phyloP scores from a whole-genome alignment of 2,113 vertebrate species.

The Oxyura jamaicensis region DNA sequence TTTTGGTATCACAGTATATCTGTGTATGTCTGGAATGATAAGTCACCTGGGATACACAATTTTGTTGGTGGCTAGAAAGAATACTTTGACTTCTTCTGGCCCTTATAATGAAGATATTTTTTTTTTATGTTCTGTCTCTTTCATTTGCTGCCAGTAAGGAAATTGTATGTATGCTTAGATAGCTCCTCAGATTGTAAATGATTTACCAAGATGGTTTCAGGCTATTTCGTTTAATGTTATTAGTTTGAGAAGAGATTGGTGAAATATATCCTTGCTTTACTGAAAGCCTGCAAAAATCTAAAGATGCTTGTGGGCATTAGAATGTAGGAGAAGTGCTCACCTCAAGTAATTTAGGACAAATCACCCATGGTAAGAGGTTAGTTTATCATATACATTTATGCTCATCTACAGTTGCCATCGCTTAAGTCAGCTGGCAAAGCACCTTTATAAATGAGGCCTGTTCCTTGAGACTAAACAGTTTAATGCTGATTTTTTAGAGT shows the following conservation, averaged over 20 bases:
- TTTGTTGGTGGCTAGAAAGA: neutral
- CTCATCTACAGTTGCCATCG: conserved; percentile 21
- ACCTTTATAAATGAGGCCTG: neutral
- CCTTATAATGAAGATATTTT: conserved; percentile 16
- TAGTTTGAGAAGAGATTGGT: conserved; percentile 16
- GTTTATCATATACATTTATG: conserved; percentile 11
- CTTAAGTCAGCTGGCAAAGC: conserved; percentile 6
- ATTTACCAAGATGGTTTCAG: conserved; percentile 31
- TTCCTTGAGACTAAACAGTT: conserved; percentile 6
- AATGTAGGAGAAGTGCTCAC: neutral
- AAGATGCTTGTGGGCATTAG: conserved; percentile 18
- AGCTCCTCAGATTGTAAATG: conserved; percentile 19
- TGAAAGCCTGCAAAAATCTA: conserved; percentile 32
- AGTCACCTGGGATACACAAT: neutral
- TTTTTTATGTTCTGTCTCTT: conserved; percentile 36
- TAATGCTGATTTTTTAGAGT: neutral
- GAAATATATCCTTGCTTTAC: conserved; percentile 1
- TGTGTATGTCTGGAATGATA: neutral
- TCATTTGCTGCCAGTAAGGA: conserved; percentile 35
- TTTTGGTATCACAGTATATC: neutral
- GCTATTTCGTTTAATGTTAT: conserved; percentile 31
- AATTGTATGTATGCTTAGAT: conserved; percentile 1
- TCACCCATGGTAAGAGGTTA: neutral
- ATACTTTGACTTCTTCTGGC: neutral
- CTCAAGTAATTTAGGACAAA: neutral